A percentile compares a stretch with the other conserved stretches of the same genome.
Conservation (phyloP, 2,888 invertebrate species). For the Limnephilus marmoratus region DNA sequence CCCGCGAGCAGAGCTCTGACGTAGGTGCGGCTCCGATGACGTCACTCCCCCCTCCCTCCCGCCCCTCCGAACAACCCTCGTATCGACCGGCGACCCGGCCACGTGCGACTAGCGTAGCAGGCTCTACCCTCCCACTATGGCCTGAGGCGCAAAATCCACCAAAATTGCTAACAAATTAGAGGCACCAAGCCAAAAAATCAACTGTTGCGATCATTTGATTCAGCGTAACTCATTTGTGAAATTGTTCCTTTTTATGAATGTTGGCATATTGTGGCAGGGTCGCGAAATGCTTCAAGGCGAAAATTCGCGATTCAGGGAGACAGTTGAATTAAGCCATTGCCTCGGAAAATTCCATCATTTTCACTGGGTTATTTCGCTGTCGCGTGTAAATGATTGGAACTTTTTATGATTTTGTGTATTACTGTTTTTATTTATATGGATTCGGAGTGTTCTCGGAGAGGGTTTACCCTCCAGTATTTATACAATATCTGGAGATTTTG, state of each 20-base stretch:
- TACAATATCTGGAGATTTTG: slow-evolving; percentile 34
- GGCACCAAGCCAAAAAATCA: neutral
- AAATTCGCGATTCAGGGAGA: neutral
- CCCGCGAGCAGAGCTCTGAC: slow-evolving; percentile 51
- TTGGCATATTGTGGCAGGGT: neutral
- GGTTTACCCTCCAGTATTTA: slow-evolving; percentile 32
- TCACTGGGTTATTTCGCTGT: neutral
- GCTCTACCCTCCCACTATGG: slow-evolving; percentile 37
- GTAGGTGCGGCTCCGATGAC: slow-evolving; percentile 62
- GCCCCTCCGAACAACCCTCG: slow-evolving; percentile 36
- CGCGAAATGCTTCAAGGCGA: slow-evolving; percentile 12
- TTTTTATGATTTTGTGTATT: slow-evolving; percentile 2
- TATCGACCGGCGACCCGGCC: slow-evolving; percentile 58
- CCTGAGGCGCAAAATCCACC: neutral
- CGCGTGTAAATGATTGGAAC: neutral
- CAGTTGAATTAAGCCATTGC: slow-evolving; percentile 6
- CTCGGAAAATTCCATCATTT: neutral
- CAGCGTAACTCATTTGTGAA: neutral
- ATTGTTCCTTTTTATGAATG: neutral
- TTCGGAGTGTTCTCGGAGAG: slow-evolving; percentile 12
- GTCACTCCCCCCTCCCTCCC: slow-evolving; percentile 49
- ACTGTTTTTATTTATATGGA: neutral
- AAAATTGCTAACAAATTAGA: neutral
- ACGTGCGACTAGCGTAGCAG: slow-evolving; percentile 49
- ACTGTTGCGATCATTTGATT: neutral